phyloP scores from a whole-genome alignment of 2,113 vertebrate genomes.

The Myotis brandtii region DNA sequence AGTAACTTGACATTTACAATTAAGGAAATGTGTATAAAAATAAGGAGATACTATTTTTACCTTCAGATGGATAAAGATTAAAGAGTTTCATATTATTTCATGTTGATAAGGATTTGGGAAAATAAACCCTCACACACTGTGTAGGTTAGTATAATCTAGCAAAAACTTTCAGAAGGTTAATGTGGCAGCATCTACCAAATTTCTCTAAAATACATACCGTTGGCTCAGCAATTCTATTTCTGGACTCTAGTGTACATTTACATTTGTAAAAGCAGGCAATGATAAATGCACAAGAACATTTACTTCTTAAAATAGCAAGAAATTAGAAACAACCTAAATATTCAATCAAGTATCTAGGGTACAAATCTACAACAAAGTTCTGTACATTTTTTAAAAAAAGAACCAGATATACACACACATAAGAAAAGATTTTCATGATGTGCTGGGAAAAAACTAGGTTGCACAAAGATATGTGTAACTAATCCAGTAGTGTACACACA shows the following conservation, averaged over 20 bases:
- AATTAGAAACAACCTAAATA: conserved; percentile 32
- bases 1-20: neutral
- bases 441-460: neutral
- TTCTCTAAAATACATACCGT: neutral
- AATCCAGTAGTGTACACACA: neutral
- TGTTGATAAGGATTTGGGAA: conserved; percentile 8
- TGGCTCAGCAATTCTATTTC: conserved; percentile 40
- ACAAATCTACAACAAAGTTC: conserved; percentile 41
- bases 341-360: neutral
- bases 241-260: neutral
- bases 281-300: neutral
- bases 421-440: conserved; percentile 5
- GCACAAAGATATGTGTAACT: neutral
- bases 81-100: conserved; percentile 17
- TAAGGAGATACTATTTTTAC: neutral
- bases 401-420: neutral
- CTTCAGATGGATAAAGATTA: conserved; percentile 20
- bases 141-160: neutral
- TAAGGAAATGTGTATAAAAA: conserved; percentile 44
- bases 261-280: conserved; percentile 5
- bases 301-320: neutral
- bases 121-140: neutral
- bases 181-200: conserved; percentile 3
- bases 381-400: neutral
- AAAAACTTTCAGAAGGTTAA: conserved; percentile 35